phyloP scores from a whole-genome alignment of 2,113 vertebrate species.

The Stercorarius parasiticus region DNA sequence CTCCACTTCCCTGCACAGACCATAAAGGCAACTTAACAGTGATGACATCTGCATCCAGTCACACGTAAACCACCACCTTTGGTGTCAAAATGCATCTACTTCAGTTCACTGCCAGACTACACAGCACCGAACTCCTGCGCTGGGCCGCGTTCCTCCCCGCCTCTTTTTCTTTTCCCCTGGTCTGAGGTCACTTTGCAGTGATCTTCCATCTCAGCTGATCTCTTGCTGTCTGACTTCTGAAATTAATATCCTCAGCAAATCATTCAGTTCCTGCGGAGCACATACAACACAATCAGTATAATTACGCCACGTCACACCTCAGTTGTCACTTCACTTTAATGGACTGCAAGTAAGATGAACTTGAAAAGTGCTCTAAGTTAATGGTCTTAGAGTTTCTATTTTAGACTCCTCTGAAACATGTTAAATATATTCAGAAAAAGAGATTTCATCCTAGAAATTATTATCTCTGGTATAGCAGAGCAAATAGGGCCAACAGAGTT shows the following conservation, averaged over 20 bases:
- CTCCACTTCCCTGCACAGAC: neutral
- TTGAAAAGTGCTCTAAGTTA: constrained; percentile 23
- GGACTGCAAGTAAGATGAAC: constrained; percentile 37
- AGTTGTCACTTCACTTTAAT: constrained; percentile 52
- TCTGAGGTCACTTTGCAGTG: constrained; percentile 33
- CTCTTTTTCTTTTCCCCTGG: neutral
- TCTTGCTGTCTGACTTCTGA: constrained; percentile 28
- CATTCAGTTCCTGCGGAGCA: constrained; percentile 3
- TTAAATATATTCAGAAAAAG: constrained; percentile 2
- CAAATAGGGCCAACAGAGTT: neutral
- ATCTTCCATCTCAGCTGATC: constrained; percentile 45
- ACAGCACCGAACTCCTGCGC: neutral
- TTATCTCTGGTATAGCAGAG: neutral
- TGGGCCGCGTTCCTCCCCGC: neutral
- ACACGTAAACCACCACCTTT: neutral
- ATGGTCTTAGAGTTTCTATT: constrained; percentile 36
- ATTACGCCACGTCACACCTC: constrained; percentile 52
- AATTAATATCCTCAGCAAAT: constrained; percentile 55
- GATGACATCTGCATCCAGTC: neutral
- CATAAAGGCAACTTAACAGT: neutral
- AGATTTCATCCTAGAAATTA: neutral
- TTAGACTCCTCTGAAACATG: constrained; percentile 8
- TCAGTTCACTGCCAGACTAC: neutral
- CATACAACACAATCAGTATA: constrained; percentile 52
- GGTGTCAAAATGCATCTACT: neutral